These are phyloP conservation scores for Hypomecis atomaria DNA, from an alignment of 2,888 invertebrate genomes.

Conservation along the genomic window DNA sequence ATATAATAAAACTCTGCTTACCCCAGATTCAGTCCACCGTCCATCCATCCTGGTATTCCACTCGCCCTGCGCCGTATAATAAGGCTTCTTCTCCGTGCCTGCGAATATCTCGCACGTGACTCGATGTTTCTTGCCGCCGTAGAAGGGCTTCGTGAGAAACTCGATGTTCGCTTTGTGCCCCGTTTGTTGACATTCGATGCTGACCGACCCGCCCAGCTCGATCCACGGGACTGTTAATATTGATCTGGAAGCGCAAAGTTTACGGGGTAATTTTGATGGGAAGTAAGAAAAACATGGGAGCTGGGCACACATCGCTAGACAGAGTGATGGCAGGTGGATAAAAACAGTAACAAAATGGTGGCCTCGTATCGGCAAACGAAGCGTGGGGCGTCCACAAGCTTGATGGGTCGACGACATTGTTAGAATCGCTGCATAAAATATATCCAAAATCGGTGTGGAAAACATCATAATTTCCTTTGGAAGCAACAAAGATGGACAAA, in stretches of 20 bases:
- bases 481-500: too few relatives aligned
- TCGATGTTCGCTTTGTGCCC: conserved; percentile 97
- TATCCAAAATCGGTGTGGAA: too few relatives aligned
- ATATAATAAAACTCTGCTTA: background rate
- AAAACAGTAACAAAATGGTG: too few relatives aligned
- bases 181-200: conserved; percentile 95
- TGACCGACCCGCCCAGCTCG: conserved; percentile 97
- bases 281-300: background rate
- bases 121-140: conserved; percentile 97
- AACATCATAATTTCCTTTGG: too few relatives aligned
- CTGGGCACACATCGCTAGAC: too few relatives aligned
- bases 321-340: too few relatives aligned
- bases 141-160: conserved; percentile 99
- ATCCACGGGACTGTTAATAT: conserved; percentile 99
- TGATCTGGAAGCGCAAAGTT: conserved; percentile 85
- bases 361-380: too few relatives aligned
- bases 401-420: too few relatives aligned
- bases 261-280: background rate
- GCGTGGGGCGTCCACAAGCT: too few relatives aligned
- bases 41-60: conserved; percentile 99
- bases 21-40: conserved; percentile 91
- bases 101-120: conserved; percentile 92
- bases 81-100: conserved; percentile 94
- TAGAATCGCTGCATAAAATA: too few relatives aligned
- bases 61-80: conserved; percentile 95